Evolutionary conservation across 2,797 vertebrate genomes (phyloP).

Genomic region (Rhinella marina): DNA sequence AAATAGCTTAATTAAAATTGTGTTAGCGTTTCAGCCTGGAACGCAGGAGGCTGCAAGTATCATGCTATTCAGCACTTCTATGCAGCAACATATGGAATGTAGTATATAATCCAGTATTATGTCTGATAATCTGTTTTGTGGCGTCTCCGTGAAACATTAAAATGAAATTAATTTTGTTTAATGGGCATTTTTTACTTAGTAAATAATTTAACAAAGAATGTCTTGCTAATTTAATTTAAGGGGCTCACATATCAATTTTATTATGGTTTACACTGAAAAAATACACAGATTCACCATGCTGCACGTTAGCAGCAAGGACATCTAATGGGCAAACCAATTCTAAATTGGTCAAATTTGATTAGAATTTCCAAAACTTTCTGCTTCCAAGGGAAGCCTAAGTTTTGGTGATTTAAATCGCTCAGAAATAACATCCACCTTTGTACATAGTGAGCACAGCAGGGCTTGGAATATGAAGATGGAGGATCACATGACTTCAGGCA

Average conservation of each 20-base stretch:
- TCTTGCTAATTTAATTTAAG: background rate
- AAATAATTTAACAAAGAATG: slow-evolving; percentile 13
- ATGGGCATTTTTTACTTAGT: background rate
- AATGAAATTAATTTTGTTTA: slow-evolving; percentile 23
- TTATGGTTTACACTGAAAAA: background rate
- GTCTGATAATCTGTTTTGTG: slow-evolving; percentile 5
- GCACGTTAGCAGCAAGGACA: too few species aligned
- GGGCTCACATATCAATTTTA: slow-evolving; percentile 8
- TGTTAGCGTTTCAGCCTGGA: background rate
- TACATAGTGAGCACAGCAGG: too few species aligned
- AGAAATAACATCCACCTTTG: too few species aligned
- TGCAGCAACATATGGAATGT: background rate
- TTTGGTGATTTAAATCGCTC: too few species aligned
- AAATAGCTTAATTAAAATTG: background rate
- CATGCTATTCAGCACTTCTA: background rate
- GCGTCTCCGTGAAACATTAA: slow-evolving; percentile 22
- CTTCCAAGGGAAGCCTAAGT: too few species aligned
- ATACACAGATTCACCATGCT: background rate
- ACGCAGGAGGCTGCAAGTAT: background rate
- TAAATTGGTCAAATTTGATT: too few species aligned
- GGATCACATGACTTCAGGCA: too few species aligned
- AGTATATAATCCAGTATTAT: slow-evolving; percentile 11
- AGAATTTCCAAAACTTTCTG: too few species aligned
- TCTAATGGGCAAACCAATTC: background rate
- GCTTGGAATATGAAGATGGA: too few species aligned